Conservation (phyloP, 2,797 vertebrate genomes). For the Thaleichthys pacificus region DNA sequence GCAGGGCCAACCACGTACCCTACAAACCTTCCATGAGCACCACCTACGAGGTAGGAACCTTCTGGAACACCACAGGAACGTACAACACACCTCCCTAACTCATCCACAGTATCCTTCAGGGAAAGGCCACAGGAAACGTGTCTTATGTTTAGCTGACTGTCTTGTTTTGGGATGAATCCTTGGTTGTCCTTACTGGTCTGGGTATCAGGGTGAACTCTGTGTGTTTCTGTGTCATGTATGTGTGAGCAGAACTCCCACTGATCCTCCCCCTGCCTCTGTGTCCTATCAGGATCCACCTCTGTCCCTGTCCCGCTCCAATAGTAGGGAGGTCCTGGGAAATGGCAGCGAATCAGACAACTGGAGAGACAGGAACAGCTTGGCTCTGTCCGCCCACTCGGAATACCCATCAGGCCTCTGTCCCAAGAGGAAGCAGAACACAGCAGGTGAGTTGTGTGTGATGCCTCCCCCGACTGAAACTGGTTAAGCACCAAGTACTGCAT, state of each 20-base stretch:
- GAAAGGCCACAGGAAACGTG: too few relatives aligned
- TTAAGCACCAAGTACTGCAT: not conserved
- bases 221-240: not conserved
- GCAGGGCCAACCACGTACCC: slow-evolving; percentile 82
- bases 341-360: slow-evolving; percentile 87
- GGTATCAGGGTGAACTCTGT: not conserved
- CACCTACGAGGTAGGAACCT: slow-evolving; percentile 79
- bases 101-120: not conserved
- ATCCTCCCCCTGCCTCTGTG: not conserved
- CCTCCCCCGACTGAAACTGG: not conserved
- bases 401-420: slow-evolving; percentile 81
- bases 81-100: not conserved
- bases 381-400: slow-evolving; percentile 65
- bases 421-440: slow-evolving; percentile 86
- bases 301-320: slow-evolving; percentile 82
- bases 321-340: slow-evolving; percentile 79
- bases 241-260: not conserved
- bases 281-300: slow-evolving; percentile 76
- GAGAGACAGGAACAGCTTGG: slow-evolving; percentile 81
- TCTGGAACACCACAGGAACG: not conserved
- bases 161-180: too few relatives aligned
- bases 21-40: slow-evolving; percentile 88
- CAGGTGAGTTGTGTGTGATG: slow-evolving; percentile 64
- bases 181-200: not conserved
- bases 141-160: too few relatives aligned